Base-by-base conservation (phyloP, 2,113 vertebrate species). In the Chaetodon trifascialis region DNA sequence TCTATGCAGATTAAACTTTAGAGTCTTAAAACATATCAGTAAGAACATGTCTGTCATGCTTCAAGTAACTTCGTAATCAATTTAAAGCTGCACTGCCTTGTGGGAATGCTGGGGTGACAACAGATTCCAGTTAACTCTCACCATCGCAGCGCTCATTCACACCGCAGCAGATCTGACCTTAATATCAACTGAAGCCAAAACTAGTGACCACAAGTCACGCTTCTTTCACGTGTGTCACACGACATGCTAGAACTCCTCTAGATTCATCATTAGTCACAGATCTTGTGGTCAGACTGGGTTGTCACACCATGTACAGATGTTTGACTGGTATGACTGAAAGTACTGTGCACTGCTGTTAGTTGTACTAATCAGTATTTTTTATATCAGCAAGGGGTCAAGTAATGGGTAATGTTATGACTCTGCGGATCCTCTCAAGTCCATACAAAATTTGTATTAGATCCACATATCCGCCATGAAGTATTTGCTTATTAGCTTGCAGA, bases 11-110 rank as follows among this genome's bases (percentile, higher is more conserved):
- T 38, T 51, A 68, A 71, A 68, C 25, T 7, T 5, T 54, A 62
- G 36, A 70, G 64, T 12, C 56, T 71, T 60, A 67, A 30, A 59
- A 69, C 44, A 34, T 52, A 78, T 80, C 80, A 67, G 52, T 14
- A 16, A 70, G 67, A 76, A 76, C 62, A 73, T 47, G 40, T 55
- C 44, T 38, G 62, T 38, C 74, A 44, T 55, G 80, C 52, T 76
- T 83, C 67, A 69, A 69, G 60, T 38, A 64, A 74, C 49, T 59
- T 69, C 6, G 65, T 54, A 73, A 81, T 83, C 54, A 63, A 83
- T 88, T 78, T 70, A 62, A 69, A 54, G 65, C 64, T 9, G 66
- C 44, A 21, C 40, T n/a, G 62, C 51, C 70, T 86, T 3, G 1
- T 52, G 69, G 79, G 82, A 80, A 75, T 73, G 75, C 34, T 36